These are phyloP conservation scores for Catharus bicknelli DNA, from an alignment of 2,113 vertebrate species.

Conservation along the genomic window DNA sequence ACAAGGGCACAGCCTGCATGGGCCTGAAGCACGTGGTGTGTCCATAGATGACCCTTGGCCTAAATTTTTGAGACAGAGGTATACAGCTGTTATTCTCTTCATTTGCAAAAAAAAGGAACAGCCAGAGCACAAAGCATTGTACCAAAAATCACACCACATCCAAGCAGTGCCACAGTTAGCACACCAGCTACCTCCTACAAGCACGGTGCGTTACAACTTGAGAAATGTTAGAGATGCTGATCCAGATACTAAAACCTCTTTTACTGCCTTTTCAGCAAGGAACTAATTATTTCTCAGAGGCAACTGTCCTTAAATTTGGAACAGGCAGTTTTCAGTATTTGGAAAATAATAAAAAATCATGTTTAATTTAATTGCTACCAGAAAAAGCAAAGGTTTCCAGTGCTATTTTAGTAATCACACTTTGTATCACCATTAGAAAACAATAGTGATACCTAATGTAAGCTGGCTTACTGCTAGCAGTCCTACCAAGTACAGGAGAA, in stretches of 20 bases:
- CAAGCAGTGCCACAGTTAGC: not conserved
- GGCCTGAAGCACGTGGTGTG: rapidly evolving
- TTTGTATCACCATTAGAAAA: not conserved
- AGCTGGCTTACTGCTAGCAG: not conserved
- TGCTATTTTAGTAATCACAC: not conserved
- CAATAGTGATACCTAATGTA: not conserved
- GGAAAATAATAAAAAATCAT: not conserved
- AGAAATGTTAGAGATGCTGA: not conserved
- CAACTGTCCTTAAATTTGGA: not conserved
- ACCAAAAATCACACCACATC: rapidly evolving
- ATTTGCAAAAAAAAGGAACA: not conserved
- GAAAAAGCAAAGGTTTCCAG: not conserved
- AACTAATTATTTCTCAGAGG: not conserved
- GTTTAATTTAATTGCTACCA: not conserved
- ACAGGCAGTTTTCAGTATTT: not conserved
- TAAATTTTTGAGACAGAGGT: not conserved
- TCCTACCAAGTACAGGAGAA: not conserved
- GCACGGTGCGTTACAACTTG: not conserved
- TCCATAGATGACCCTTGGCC: not conserved
- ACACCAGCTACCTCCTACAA: not conserved
- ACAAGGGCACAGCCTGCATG: rapidly evolving
- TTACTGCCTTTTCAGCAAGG: not conserved
- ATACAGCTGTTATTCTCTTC: not conserved
- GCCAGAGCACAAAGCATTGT: not conserved
- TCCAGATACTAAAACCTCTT: not conserved